Conservation (phyloP, 2,888 invertebrate genomes). For the Loripinus fragilis region DNA sequence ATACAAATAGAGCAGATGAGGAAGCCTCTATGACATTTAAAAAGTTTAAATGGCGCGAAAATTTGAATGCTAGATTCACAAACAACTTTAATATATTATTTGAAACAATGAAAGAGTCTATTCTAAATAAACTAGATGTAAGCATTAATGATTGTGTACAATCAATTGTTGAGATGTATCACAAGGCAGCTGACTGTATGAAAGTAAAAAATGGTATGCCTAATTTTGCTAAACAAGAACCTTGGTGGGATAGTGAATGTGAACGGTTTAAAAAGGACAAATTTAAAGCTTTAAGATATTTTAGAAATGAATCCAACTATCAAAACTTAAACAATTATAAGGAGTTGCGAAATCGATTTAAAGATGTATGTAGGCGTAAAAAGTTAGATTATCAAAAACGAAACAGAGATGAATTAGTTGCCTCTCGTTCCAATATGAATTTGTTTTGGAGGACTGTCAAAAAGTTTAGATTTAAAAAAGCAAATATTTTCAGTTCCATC, state of each 20-base stretch:
- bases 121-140: neutral
- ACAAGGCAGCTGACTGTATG: neutral
- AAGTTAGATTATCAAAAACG: constrained; percentile 3
- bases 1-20: neutral
- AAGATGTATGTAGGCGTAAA: neutral
- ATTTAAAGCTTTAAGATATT: neutral
- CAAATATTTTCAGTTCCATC: neutral
- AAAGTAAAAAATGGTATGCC: neutral
- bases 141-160: constrained; percentile 5
- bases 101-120: neutral
- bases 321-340: neutral
- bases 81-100: neutral
- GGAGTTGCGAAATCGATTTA: neutral
- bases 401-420: constrained; percentile 2
- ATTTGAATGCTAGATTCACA: neutral
- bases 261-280: neutral
- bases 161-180: neutral
- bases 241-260: neutral
- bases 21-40: neutral
- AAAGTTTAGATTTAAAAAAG: neutral
- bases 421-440: neutral
- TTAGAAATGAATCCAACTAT: neutral
- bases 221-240: neutral
- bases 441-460: constrained; percentile 3
- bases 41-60: neutral